Conservation (phyloP, 2,113 vertebrate genomes). For the Sinocyclocheilus anshuiensis region DNA sequence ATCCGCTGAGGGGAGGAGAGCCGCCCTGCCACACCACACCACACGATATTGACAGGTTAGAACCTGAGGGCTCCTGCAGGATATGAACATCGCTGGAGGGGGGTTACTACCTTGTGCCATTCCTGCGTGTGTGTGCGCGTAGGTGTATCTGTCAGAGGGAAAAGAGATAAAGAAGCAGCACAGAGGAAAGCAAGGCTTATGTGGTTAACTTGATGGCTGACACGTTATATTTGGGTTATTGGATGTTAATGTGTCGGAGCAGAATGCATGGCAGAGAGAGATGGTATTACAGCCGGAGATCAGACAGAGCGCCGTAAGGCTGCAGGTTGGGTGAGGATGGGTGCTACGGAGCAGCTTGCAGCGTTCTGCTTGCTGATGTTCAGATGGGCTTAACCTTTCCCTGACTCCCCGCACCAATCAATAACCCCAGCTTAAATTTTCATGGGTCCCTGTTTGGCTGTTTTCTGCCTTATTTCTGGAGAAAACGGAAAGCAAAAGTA, state of each 20-base stretch:
- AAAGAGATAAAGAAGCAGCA: slow-evolving; percentile 41
- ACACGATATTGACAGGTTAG: slow-evolving; percentile 83
- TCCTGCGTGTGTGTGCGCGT: slow-evolving; percentile 61
- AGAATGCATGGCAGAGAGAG: not conserved
- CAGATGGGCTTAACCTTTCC: slow-evolving; percentile 52
- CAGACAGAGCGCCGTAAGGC: slow-evolving; percentile 30
- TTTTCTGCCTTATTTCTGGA: slow-evolving; percentile 51
- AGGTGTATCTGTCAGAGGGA: slow-evolving; percentile 8
- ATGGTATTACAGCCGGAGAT: slow-evolving; percentile 21
- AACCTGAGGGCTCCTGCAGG: slow-evolving; percentile 84
- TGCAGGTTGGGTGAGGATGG: slow-evolving; percentile 44
- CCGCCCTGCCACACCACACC: slow-evolving; percentile 61
- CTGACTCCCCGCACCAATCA: slow-evolving; percentile 55
- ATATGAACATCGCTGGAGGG: slow-evolving; percentile 83
- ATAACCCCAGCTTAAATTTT: slow-evolving; percentile 61
- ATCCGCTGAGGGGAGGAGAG: slow-evolving; percentile 65
- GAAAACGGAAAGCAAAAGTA: not conserved
- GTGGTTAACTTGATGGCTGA: slow-evolving; percentile 39
- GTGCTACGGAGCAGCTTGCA: not conserved
- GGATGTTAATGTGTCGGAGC: slow-evolving; percentile 23
- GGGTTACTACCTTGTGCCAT: slow-evolving; percentile 74
- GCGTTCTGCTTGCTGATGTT: slow-evolving; percentile 42
- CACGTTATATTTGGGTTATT: slow-evolving; percentile 37
- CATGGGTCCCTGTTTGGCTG: slow-evolving; percentile 45
- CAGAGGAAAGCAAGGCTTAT: slow-evolving; percentile 17